Conservation (phyloP, 1,140 invertebrate species). For the Melitaea cinxia region DNA sequence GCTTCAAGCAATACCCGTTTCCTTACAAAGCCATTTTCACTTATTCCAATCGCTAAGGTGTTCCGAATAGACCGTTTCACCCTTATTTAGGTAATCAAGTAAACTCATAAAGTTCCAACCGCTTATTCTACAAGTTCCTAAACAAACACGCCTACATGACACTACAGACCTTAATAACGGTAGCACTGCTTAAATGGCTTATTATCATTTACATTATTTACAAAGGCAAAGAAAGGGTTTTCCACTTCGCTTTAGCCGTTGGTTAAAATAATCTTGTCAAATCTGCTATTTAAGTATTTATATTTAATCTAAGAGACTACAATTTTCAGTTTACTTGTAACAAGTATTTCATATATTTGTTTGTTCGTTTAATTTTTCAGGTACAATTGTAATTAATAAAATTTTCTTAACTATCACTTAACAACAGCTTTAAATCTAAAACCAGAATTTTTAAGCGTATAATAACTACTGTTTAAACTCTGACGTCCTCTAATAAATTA, state of each 20-base stretch:
- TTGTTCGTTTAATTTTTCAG: neutral
- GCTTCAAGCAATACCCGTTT: conserved; percentile 5
- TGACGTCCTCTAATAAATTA: too few species aligned
- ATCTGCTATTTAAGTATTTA: neutral
- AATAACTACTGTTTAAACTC: too few species aligned
- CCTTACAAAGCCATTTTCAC: conserved; percentile 33
- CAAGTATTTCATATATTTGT: neutral
- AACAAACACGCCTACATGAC: conserved; percentile 33
- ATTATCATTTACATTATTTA: conserved; percentile 8
- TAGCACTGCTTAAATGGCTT: neutral
- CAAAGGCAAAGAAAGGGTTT: neutral
- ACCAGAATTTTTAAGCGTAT: too few species aligned
- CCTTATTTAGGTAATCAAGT: conserved; percentile 33
- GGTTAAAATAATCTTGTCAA: neutral
- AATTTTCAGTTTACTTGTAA: neutral
- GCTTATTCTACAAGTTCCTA: conserved; percentile 46
- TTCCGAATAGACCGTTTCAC: conserved; percentile 30
- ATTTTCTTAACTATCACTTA: too few species aligned
- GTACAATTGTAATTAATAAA: too few species aligned
- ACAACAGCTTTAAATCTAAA: too few species aligned
- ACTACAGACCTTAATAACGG: conserved; percentile 21
- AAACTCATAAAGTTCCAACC: conserved; percentile 37
- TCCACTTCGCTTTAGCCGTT: neutral
- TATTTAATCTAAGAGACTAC: neutral
- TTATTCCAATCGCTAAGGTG: conserved; percentile 27